Conservation (phyloP, 2,113 vertebrate genomes). For the Lagopus leucura region DNA sequence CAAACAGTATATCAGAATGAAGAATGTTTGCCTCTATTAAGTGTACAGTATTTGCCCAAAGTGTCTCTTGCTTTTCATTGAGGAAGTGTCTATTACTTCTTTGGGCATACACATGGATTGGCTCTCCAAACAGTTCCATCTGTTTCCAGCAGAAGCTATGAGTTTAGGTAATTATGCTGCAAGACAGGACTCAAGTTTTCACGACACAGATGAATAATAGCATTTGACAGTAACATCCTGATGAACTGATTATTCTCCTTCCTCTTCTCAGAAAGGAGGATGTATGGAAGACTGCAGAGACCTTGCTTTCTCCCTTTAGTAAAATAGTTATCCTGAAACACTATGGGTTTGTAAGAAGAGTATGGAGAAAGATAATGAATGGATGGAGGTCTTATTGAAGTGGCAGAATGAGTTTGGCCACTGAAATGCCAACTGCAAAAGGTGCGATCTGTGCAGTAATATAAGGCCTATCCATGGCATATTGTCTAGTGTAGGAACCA, state of each 20-base stretch:
- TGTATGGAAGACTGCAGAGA: background rate
- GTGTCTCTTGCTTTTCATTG: background rate
- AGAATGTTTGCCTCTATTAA: background rate
- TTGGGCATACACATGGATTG: background rate
- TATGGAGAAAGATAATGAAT: background rate
- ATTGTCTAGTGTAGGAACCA: background rate
- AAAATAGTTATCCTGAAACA: background rate
- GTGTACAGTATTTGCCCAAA: background rate
- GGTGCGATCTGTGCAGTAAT: rapidly evolving
- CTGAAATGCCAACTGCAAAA: background rate
- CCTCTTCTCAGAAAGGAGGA: background rate
- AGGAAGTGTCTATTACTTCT: background rate
- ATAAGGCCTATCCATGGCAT: background rate
- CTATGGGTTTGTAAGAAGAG: background rate
- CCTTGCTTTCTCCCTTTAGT: background rate
- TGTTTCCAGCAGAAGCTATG: background rate
- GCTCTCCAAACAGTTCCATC: background rate
- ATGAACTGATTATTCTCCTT: background rate
- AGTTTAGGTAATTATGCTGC: background rate
- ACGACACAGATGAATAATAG: background rate
- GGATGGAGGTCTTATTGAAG: background rate
- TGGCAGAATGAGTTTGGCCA: background rate
- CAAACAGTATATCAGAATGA: background rate
- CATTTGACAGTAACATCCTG: background rate
- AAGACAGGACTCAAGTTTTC: background rate